Conservation (phyloP, 1,140 invertebrate species). For the Notospermus geniculatus region DNA sequence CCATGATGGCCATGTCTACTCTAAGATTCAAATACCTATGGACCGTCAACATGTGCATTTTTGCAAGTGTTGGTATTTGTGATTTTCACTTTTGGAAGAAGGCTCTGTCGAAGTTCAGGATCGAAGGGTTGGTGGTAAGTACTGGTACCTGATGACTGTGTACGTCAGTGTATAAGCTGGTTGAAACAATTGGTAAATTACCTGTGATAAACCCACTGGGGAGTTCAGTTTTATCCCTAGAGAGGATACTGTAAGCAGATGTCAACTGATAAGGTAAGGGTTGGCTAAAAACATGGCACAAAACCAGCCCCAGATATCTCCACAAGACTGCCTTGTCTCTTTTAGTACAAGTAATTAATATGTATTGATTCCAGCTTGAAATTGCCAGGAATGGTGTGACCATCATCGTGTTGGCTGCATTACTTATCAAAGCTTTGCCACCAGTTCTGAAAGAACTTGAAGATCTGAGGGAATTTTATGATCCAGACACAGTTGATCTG, state of each 20-base stretch:
- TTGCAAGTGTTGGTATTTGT: constrained; percentile 46
- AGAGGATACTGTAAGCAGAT: too few species aligned
- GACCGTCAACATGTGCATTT: constrained; percentile 59
- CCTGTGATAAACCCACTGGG: too few species aligned
- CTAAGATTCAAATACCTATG: constrained; percentile 60
- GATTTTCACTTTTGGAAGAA: constrained; percentile 42
- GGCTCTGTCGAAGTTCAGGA: constrained; percentile 26
- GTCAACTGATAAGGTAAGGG: too few species aligned
- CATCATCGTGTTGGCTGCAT: constrained; percentile 26
- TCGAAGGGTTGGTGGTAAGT: constrained; percentile 26
- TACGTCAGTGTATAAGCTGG: too few species aligned
- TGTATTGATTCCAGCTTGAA: constrained; percentile 30
- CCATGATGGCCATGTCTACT: constrained; percentile 52
- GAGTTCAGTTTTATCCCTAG: too few species aligned
- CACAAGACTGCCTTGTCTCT: too few species aligned
- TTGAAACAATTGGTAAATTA: too few species aligned
- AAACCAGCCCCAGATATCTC: too few species aligned
- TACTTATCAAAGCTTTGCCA: constrained; percentile 37
- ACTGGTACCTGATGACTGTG: neutral
- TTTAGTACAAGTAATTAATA: too few species aligned
- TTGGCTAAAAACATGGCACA: too few species aligned
- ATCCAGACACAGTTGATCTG: constrained; percentile 61
- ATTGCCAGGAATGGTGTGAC: constrained; percentile 34
- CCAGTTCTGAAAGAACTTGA: constrained; percentile 43
- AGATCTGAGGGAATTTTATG: constrained; percentile 59